These are phyloP conservation scores for Drosophila infuscata DNA, from an alignment of 2,888 invertebrate genomes.

Conservation along the genomic window DNA sequence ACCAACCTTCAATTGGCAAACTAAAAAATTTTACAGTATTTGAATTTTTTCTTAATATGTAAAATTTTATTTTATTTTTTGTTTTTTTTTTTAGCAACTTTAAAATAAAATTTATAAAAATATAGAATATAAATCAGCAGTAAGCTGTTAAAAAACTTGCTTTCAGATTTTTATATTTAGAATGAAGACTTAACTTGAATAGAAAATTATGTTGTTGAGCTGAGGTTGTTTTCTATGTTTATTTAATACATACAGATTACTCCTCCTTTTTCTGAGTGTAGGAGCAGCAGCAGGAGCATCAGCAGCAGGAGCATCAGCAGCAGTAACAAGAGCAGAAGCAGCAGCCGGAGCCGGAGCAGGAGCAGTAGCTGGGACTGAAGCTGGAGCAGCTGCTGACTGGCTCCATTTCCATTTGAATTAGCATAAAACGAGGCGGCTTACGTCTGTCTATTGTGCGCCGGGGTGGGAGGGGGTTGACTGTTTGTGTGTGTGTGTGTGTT, in stretches of 20 bases:
- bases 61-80: too few relatives aligned
- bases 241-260: background rate
- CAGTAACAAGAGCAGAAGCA: background rate
- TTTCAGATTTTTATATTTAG: background rate
- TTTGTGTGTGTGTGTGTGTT: background rate
- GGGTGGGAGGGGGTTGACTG: conserved; percentile 21
- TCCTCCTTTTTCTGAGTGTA: background rate
- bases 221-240: background rate
- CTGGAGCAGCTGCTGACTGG: conserved; percentile 77
- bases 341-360: conserved; percentile 3
- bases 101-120: too few relatives aligned
- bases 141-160: background rate
- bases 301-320: background rate
- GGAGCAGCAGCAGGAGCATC: background rate
- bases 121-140: background rate
- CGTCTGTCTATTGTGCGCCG: conserved; percentile 74
- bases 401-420: conserved; percentile 80
- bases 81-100: too few relatives aligned
- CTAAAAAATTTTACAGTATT: too few relatives aligned
- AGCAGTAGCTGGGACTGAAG: conserved; percentile 59
- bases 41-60: too few relatives aligned
- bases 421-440: conserved; percentile 80
- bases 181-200: background rate
- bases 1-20: too few relatives aligned
- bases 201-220: background rate